Percentiles rank a stretch among this genome's conserved stretches.
Evolutionary conservation across 2,113 vertebrate genomes (phyloP).

Genomic region (Diphyllodes magnificus): DNA sequence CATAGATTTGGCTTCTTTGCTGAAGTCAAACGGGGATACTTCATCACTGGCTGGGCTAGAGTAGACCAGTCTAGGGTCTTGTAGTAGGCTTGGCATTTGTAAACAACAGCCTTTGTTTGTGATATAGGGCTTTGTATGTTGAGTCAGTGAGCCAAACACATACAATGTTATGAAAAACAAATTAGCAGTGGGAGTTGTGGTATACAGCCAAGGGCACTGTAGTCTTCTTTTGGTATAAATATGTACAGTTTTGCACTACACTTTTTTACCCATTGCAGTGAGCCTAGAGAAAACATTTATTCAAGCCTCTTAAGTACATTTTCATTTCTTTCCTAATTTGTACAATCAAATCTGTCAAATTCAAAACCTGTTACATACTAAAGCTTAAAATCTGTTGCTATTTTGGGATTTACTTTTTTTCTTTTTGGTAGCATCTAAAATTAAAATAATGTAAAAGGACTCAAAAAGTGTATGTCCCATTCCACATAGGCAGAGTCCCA

Average conservation of each 20-base stretch:
- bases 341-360: conserved; percentile 2
- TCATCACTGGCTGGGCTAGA: background rate
- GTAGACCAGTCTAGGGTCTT: background rate
- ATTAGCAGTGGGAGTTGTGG: background rate
- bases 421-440: background rate
- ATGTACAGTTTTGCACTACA: background rate
- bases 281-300: background rate
- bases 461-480: background rate
- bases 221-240: background rate
- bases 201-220: background rate
- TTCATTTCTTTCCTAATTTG: background rate
- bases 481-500: background rate
- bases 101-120: background rate
- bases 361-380: background rate
- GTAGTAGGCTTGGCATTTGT: background rate
- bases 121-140: background rate
- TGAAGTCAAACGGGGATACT: background rate
- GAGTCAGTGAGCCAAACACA: background rate
- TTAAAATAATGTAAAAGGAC: background rate
- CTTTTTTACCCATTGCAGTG: background rate
- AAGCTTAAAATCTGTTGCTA: background rate
- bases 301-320: background rate
- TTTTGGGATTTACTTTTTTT: background rate
- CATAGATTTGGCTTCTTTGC: background rate
- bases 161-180: background rate